Evolutionary conservation across 1,140 invertebrate genomes (phyloP), one percentile per base, ranked within the genome.

Genomic region (Asobara japonica): DNA sequence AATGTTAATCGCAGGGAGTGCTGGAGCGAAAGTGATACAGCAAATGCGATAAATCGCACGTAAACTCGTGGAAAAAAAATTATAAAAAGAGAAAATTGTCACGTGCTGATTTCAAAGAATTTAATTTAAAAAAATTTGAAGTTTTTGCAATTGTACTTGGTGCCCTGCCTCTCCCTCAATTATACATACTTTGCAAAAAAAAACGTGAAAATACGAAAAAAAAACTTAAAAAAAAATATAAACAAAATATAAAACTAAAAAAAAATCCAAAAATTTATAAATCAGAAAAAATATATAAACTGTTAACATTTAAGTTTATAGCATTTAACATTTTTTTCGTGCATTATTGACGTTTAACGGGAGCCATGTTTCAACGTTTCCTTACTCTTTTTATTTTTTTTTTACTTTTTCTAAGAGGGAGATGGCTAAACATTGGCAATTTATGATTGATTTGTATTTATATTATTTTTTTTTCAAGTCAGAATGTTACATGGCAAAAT

Each of bases 221-320:
- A 56, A 56, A 8, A 13, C 10, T 25, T 0, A 27, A 56, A 56
- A 56, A 25, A 6, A 2, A 56, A 56, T 25, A 56, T 25, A 56
- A 25, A 25, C 8, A 56, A 25, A 56, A 56, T 25, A 56, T 56
- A 25, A 56, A 56, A 56, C n/a, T 45, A 25, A 56, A 56, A 56
- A 56, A 56, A 56, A 56, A 56, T 18, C 25, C 3, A 56, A 56
- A 56, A 56, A 56, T 27, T 22, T 10, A 25, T 25, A 56, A 56
- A 10, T 0, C 22, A 10, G 25, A 56, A 56, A 51, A 56, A 56
- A 56, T 56, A 56, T 56, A 56, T 56, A 27, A 27, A 56, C 51
- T 56, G 51, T 56, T 56, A 56, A 25, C 18, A 56, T 56, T 56
- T 56, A 56, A 56, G 51, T 56, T 56, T 56, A 56, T 56, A 56